A percentile compares a stretch with the other conserved stretches of the same genome.
Conservation (phyloP, 2,113 vertebrate genomes). For the Pollimyrus isidori region DNA sequence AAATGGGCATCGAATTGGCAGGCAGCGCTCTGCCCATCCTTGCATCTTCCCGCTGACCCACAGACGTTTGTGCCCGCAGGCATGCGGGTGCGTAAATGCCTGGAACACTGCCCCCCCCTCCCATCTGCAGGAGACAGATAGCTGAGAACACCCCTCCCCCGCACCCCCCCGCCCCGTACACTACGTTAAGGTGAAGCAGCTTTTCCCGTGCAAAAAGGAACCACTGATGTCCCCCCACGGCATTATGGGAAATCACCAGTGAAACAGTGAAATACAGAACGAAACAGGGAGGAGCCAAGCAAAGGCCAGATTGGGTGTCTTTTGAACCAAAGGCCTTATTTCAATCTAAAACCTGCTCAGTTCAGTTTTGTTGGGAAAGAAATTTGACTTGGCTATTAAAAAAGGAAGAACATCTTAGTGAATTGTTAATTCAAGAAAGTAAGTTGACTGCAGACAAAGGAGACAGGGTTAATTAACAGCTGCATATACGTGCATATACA, state of each 20-base stretch:
- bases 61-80: neutral
- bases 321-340: neutral
- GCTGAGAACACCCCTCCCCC: neutral
- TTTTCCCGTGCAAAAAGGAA: no score
- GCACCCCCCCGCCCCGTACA: neutral
- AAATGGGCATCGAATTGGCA: conserved; percentile 33
- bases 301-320: neutral
- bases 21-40: conserved; percentile 20
- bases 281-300: neutral
- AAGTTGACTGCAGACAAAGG: neutral
- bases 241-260: neutral
- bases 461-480: neutral
- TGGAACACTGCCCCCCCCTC: neutral
- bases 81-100: neutral
- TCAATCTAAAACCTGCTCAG: neutral
- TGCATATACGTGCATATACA: no score
- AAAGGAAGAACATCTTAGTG: neutral
- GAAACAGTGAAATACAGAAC: neutral
- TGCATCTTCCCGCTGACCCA: conserved; percentile 16
- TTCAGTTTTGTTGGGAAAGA: neutral
- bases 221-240: no score
- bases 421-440: neutral
- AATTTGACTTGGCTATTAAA: neutral
- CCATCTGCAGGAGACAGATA: conserved; percentile 7
- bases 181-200: neutral